Base-by-base conservation (phyloP, 2,797 vertebrate genomes). In the Takifugu ocellatus region DNA sequence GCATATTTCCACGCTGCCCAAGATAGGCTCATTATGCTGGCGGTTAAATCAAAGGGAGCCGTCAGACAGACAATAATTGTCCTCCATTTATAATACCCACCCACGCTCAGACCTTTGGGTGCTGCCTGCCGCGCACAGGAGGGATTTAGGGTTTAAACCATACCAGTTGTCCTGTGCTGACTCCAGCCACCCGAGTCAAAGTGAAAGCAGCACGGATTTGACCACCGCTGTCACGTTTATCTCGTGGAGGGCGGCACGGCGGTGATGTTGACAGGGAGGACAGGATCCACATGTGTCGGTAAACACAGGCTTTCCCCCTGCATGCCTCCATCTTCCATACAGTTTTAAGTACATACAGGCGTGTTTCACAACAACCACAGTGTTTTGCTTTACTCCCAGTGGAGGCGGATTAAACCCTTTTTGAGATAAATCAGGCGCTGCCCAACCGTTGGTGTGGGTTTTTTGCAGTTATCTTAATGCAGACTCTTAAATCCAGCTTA, bases 11-110 rank as follows among this genome's bases (percentile, higher is more conserved):
- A 68, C 68, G 68, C 61, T 27, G 58, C 70, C 79, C 58, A 61
- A 84, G 81, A 86, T 83, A 78, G 76, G 63, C 62, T 11, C 68
- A 56, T 73, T 63, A 54, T 69, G 66, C 74, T 78, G 79, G 84
- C 68, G 64, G 72, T 62, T 61, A 72, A 59, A 58, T 72, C 80
- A 84, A 82, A 87, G 56, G 59, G 33, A 3, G 8, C 33, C 7
- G 33, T 33, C 33, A 33, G 66, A 74, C 57, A 72, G 66, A 69
- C 36, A 39, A 14, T 39, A 14, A 14, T 53, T 51, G 29, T n/a
- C 11, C 31, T 49, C 55, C 42, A 33, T 1, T 12, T 14, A 14
- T 39, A 39, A 39, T 10, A 4, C 10, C 11, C 36, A 33, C 36
- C 12, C 12, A 33, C 31, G 36, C 3, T 39, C 33, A 33, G 11